phyloP scores from a whole-genome alignment of 2,888 invertebrate species.

The Melangyna quadrimaculata region DNA sequence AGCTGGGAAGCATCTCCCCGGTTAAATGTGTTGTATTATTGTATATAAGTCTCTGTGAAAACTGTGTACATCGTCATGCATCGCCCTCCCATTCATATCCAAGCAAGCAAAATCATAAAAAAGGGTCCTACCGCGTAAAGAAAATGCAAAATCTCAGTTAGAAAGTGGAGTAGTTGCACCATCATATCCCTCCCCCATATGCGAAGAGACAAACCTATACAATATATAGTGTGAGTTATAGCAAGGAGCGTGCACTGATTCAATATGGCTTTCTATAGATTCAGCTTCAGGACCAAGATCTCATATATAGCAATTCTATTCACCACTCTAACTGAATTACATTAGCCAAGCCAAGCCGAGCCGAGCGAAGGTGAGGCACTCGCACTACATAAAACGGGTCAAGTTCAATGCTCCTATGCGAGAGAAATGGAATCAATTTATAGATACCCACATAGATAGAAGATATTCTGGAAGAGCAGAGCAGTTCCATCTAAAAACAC shows the following conservation, averaged over 20 bases:
- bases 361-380: conserved; percentile 14
- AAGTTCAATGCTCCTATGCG: conserved; percentile 45
- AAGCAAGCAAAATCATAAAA: conserved; percentile 27
- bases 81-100: conserved; percentile 30
- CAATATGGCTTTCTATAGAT: conserved; percentile 18
- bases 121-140: conserved; percentile 12
- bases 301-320: neutral
- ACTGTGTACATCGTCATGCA: neutral
- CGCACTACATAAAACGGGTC: conserved; percentile 46
- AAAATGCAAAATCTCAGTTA: conserved; percentile 24
- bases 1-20: conserved; percentile 5
- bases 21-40: neutral
- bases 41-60: neutral
- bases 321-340: conserved; percentile 64
- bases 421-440: conserved; percentile 20
- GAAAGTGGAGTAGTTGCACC: neutral
- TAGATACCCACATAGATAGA: too few species aligned
- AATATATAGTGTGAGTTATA: conserved; percentile 2
- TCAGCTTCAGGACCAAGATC: neutral
- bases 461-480: neutral
- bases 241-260: conserved; percentile 12
- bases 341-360: conserved; percentile 42
- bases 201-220: neutral
- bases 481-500: neutral
- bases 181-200: neutral